phyloP scores from a whole-genome alignment of 2,888 invertebrate species.

The Ophion ventricosus region DNA sequence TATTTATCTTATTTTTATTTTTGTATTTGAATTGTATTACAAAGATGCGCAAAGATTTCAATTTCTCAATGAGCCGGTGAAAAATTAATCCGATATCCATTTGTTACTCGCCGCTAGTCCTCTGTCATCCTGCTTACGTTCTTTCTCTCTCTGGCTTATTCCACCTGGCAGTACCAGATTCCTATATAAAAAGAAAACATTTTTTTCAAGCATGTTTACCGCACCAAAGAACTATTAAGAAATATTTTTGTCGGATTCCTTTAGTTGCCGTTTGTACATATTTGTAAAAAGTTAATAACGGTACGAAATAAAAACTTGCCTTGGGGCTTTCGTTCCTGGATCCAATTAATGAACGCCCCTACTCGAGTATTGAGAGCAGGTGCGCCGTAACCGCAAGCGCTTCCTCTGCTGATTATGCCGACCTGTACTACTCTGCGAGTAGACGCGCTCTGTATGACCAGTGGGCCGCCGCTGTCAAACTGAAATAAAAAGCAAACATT shows the following conservation, averaged over 20 bases:
- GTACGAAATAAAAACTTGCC: slow-evolving; percentile 46
- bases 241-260: not conserved
- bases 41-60: not conserved
- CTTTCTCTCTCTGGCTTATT: not conserved
- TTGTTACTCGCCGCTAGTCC: not conserved
- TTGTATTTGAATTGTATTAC: not conserved
- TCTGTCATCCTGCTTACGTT: too few species aligned
- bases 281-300: too few species aligned
- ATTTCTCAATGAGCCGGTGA: not conserved
- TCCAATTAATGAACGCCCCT: slow-evolving; percentile 85
- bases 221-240: not conserved
- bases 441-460: slow-evolving; percentile 84
- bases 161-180: not conserved
- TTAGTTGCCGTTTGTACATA: too few species aligned
- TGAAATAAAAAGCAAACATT: slow-evolving; percentile 27
- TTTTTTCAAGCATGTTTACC: not conserved
- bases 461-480: slow-evolving; percentile 85
- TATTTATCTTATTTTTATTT: not conserved
- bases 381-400: slow-evolving; percentile 83
- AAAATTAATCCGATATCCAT: not conserved
- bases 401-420: slow-evolving; percentile 86
- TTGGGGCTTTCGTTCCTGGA: slow-evolving; percentile 76
- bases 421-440: slow-evolving; percentile 73
- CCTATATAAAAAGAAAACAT: not conserved
- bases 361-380: slow-evolving; percentile 86